Evolutionary conservation across 1,140 invertebrate species (phyloP), one percentile per base, ranked within the genome.

Genomic region (Hesperophylax magnus): DNA sequence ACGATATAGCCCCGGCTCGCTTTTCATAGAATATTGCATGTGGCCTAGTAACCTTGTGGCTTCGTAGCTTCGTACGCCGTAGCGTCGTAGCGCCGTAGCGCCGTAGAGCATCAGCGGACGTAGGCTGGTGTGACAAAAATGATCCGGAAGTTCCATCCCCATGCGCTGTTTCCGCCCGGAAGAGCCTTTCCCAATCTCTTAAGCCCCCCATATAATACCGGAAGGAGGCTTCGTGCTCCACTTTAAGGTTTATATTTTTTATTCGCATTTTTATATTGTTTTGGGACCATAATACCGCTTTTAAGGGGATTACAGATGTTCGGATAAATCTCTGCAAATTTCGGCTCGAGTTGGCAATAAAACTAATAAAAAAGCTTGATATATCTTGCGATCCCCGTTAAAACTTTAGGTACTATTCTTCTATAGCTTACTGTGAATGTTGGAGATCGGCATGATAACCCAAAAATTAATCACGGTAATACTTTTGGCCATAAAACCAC

Each of bases 121-220:
- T 22, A 27, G 63, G 63, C 63, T 31, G 63, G 63, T 67, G 63
- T 67, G 63, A 67, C 63, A 67, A 67, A 67, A 67, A 67, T 67
- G 27, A 67, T 27, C 31, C 63, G 63, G 63, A 67, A 67, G 63
- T 67, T 67, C 63, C 63, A 47, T 47, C 39, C 39, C 63, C 63
- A 7, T 39, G 63, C 63, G 63, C 63, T n/a, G 63, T 31, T 67
- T 67, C 63, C 63, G 63, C 63, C 58, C 63, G 63, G 63, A 67
- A 67, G 22, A 22, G 22, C 63, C 63, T 67, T 15, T 31, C 2
- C 63, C 63, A 67, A 67, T 67, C 63, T 67, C 63, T 67, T 67
- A 67, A 67, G 63, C 63, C 27, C 22, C 63, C 31, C 63, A 31
- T 34, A 67, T 67, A 67, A 67, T 67, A 67, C 63, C 22, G 63